Base-by-base conservation (phyloP, 2,797 vertebrate species). In the Luscinia megarhynchos region DNA sequence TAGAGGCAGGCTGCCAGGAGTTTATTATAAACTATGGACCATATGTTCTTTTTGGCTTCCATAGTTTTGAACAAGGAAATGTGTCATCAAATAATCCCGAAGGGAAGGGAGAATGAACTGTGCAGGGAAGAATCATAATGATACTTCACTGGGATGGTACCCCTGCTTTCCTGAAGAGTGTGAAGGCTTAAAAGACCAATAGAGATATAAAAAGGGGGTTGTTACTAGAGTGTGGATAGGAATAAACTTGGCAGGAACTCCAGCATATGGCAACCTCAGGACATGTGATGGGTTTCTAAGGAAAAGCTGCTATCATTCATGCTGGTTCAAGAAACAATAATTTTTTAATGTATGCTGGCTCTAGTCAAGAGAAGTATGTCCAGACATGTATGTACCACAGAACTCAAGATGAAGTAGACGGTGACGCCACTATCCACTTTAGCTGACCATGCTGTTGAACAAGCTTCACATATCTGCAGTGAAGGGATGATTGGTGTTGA, bases 41-140 rank as follows among this genome's bases (percentile, higher is more conserved):
- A 94, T 95, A 96, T 96, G 95, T 89, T 95, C 94, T 91, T 95
- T 68, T 89, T 94, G 84, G 86, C 87, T 96, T 91, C 81, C 94
- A 96, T 62, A 72, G 40, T 80, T 85, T 85, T 84, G 91, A 78
- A 64, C 84, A 92, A 93, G 94, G 90, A 96, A 95, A 92, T 93
- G 92, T 95, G 92, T 95, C 94, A 96, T 91, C 87, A 96, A 94
- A 96, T 95, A 95, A 86, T 85, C 78, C 75, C 0, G 0, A 87
- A 93, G 83, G 34, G 53, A 94, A 80, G 20, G 40, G 51, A 69
- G 70, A 95, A 84, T 74, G 84, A 82, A 79, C 78, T 57, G 70
- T 68, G 48, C 77, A 85, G 59, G 38, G 30, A 90, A 79, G 77
- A 87, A 84, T 78, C 22, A 34, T 87, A 87, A 81, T 55, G 89